These are phyloP conservation scores for Bufo gargarizans DNA, from an alignment of 2,113 vertebrate genomes.

Conservation along the genomic window DNA sequence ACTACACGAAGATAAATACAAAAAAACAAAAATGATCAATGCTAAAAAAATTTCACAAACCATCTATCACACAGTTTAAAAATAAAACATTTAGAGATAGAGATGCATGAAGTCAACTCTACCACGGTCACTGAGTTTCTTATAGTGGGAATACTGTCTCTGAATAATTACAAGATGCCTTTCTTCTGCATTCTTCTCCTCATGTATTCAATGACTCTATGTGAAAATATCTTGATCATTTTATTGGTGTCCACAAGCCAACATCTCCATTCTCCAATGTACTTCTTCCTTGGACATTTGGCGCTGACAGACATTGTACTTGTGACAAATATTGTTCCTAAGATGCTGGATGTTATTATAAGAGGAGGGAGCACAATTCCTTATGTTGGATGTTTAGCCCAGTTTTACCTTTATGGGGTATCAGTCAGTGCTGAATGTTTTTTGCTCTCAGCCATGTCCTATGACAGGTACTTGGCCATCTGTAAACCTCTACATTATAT, in stretches of 20 bases:
- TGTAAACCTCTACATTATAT: constrained; percentile 57
- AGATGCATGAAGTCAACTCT: not conserved
- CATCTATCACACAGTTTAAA: no score
- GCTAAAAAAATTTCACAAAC: no score
- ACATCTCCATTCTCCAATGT: no score
- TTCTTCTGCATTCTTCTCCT: not conserved
- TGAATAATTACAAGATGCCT: not conserved
- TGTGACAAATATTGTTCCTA: no score
- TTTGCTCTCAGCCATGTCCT: constrained; percentile 31
- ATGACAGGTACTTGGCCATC: not conserved
- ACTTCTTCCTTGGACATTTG: no score
- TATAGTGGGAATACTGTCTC: not conserved
- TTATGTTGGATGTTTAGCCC: not conserved
- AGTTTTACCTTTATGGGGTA: constrained; percentile 3
- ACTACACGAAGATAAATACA: no score
- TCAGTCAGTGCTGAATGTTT: not conserved
- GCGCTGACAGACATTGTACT: no score
- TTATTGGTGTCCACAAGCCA: not conserved
- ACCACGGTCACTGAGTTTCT: constrained; percentile 10
- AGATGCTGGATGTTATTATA: no score
- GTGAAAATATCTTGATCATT: not conserved
- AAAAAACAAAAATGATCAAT: no score
- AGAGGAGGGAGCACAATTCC: no score
- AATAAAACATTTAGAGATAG: no score
- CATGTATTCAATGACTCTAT: not conserved